Percentiles rank a stretch among this genome's conserved stretches.
phyloP scores from a whole-genome alignment of 2,888 invertebrate genomes.

The Agrotis ipsilon region DNA sequence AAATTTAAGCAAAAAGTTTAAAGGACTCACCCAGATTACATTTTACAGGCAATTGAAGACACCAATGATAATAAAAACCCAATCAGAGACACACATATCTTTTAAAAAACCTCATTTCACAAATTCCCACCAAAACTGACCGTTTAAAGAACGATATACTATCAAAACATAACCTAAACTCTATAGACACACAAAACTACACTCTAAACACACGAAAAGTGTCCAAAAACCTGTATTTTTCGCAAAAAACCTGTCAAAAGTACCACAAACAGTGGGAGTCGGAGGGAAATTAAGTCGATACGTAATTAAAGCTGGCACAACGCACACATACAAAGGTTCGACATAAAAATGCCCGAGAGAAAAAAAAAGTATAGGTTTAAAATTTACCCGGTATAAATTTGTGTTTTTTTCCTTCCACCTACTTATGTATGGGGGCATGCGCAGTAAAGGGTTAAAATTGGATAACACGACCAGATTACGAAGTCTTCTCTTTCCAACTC shows the following conservation, averaged over 20 bases:
- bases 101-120: slow-evolving; percentile 28
- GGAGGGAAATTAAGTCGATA: slow-evolving; percentile 91
- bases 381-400: slow-evolving; percentile 91
- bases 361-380: slow-evolving; percentile 91
- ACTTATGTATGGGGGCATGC: slow-evolving; percentile 90
- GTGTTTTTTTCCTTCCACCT: slow-evolving; percentile 90
- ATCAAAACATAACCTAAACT: slow-evolving; percentile 61
- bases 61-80: slow-evolving; percentile 9
- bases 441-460: slow-evolving; percentile 89
- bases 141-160: slow-evolving; percentile 27
- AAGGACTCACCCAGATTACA: slow-evolving; percentile 58
- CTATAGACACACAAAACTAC: slow-evolving; percentile 46
- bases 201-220: slow-evolving; percentile 54
- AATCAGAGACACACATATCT: slow-evolving; percentile 8
- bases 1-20: background rate
- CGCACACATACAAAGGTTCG: slow-evolving; percentile 90
- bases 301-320: slow-evolving; percentile 90
- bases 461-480: slow-evolving; percentile 63
- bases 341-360: slow-evolving; percentile 89
- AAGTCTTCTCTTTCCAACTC: slow-evolving; percentile 3
- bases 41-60: slow-evolving; percentile 46
- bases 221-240: slow-evolving; percentile 65
- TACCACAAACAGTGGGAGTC: slow-evolving; percentile 79
- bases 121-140: slow-evolving; percentile 64
- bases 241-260: slow-evolving; percentile 71